Percentiles rank a stretch among this genome's conserved stretches.
These are phyloP conservation scores for Epicauta chinensis DNA, from an alignment of 1,140 invertebrate species.

Conservation along the genomic window DNA sequence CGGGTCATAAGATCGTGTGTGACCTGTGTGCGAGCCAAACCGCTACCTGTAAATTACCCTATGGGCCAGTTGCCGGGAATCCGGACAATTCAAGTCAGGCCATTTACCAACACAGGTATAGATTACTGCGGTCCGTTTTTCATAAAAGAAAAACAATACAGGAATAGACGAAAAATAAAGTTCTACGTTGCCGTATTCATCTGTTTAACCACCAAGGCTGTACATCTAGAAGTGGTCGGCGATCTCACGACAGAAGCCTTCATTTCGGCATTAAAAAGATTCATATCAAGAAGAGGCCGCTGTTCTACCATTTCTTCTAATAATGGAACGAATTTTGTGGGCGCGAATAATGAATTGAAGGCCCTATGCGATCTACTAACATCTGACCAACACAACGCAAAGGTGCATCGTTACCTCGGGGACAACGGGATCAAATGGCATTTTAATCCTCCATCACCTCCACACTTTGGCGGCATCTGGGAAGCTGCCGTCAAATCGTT, in stretches of 20 bases:
- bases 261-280: constrained; percentile 33
- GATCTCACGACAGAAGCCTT: constrained; percentile 24
- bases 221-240: constrained; percentile 35
- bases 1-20: neutral
- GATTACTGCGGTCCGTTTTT: constrained; percentile 34
- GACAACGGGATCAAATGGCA: constrained; percentile 28
- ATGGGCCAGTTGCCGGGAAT: too few species aligned
- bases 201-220: constrained; percentile 22
- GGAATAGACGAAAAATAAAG: too few species aligned
- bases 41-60: too few species aligned
- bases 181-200: constrained; percentile 3
- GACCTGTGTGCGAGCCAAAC: too few species aligned
- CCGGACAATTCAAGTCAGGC: constrained; percentile 3
- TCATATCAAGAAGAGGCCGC: constrained; percentile 26
- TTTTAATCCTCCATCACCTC: constrained; percentile 40
- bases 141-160: constrained; percentile 9
- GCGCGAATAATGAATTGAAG: constrained; percentile 10
- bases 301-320: constrained; percentile 15
- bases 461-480: constrained; percentile 43
- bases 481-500: constrained; percentile 40
- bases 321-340: constrained; percentile 15
- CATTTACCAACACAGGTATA: constrained; percentile 32
- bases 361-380: neutral
- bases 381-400: neutral
- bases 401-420: neutral